These are phyloP conservation scores for Pygoscelis adeliae DNA, from an alignment of 2,113 vertebrate species.

Conservation along the genomic window DNA sequence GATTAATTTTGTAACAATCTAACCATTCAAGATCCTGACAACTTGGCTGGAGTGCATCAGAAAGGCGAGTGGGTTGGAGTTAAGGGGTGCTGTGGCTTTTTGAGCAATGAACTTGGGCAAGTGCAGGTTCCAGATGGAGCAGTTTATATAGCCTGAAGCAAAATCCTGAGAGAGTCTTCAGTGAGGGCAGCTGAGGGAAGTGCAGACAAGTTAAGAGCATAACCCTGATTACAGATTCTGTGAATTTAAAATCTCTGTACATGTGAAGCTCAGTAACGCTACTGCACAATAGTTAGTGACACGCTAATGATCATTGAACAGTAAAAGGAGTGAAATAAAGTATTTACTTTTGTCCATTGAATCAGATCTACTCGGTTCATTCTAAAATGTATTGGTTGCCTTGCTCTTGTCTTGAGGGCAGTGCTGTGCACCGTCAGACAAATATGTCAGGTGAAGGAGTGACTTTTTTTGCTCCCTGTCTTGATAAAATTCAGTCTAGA, in stretches of 20 bases:
- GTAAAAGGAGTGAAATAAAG: not conserved
- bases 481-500: not conserved
- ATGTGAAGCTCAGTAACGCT: accelerated
- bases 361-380: not conserved
- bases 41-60: not conserved
- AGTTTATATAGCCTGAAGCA: not conserved
- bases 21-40: not conserved
- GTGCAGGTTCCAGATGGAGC: not conserved
- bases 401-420: not conserved
- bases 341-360: not conserved
- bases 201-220: not conserved
- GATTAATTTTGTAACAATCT: not conserved
- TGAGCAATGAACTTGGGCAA: not conserved
- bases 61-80: not conserved
- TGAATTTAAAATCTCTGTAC: not conserved
- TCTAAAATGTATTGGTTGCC: not conserved
- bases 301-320: not conserved
- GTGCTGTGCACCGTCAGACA: not conserved
- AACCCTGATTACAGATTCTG: not conserved
- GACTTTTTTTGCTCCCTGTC: not conserved
- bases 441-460: not conserved
- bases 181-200: not conserved
- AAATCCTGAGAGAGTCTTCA: not conserved
- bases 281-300: not conserved
- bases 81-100: not conserved